Conservation (phyloP, 2,888 invertebrate species). For the Sesia bembeciformis region DNA sequence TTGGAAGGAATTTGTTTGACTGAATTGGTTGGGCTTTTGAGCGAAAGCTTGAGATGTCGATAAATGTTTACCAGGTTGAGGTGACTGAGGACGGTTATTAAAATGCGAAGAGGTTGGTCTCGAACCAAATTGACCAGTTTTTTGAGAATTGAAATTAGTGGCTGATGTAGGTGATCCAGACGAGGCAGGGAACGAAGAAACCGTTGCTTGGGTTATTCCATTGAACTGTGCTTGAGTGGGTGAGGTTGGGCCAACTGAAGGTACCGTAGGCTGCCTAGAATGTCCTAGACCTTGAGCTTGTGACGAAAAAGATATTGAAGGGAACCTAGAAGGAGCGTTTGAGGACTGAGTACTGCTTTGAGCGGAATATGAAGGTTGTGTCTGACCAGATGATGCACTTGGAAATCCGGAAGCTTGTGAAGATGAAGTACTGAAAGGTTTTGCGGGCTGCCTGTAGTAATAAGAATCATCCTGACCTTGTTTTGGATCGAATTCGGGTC, state of each 20-base stretch:
- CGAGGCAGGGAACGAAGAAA: slow-evolving; percentile 29
- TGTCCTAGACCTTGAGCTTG: slow-evolving; percentile 12
- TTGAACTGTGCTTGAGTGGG: slow-evolving; percentile 10
- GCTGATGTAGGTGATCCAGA: slow-evolving; percentile 20
- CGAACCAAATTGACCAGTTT: slow-evolving; percentile 6
- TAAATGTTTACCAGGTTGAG: not conserved
- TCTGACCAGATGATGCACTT: slow-evolving; percentile 24
- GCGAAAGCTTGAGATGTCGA: not conserved
- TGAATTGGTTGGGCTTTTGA: not conserved
- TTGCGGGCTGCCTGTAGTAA: slow-evolving; percentile 41
- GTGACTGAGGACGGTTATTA: not conserved
- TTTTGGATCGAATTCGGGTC: slow-evolving; percentile 19
- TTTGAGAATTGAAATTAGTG: slow-evolving; percentile 9
- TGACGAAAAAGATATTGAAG: slow-evolving; percentile 9
- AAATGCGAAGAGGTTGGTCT: slow-evolving; percentile 3
- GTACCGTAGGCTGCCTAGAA: slow-evolving; percentile 16
- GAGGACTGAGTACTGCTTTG: slow-evolving; percentile 7
- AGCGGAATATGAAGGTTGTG: slow-evolving; percentile 7
- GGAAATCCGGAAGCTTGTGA: slow-evolving; percentile 22
- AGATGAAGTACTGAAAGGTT: slow-evolving; percentile 26
- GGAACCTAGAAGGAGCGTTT: slow-evolving; percentile 11
- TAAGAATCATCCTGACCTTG: slow-evolving; percentile 36
- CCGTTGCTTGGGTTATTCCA: slow-evolving; percentile 40
- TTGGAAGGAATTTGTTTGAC: not conserved
- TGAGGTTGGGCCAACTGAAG: slow-evolving; percentile 8